Evolutionary conservation across 2,797 vertebrate genomes (phyloP).

Genomic region (Scolopax rusticola): DNA sequence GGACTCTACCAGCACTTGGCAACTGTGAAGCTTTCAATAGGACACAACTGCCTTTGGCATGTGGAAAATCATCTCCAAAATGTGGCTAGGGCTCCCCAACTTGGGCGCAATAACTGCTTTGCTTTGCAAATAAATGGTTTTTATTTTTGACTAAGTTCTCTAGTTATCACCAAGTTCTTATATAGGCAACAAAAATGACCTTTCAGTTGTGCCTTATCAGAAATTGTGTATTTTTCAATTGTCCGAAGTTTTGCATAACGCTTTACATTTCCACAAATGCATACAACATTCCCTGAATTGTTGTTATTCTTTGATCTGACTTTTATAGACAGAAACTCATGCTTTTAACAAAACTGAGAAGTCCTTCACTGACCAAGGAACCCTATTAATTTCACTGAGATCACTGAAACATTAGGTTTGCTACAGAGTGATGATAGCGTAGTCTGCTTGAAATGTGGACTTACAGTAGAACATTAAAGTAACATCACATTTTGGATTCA

Average conservation of each 20-base stretch:
- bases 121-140: not conserved
- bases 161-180: not conserved
- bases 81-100: not conserved
- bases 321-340: not conserved
- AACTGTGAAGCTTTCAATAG: not conserved
- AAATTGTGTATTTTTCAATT: not conserved
- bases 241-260: not conserved
- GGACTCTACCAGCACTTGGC: not conserved
- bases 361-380: not conserved
- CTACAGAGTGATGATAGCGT: not conserved
- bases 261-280: not conserved
- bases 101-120: not conserved
- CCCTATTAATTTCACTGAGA: conserved; percentile 16
- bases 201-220: not conserved
- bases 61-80: conserved; percentile 10
- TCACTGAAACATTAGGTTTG: conserved; percentile 5
- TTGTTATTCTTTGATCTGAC: not conserved
- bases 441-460: conserved; percentile 13
- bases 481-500: conserved; percentile 23
- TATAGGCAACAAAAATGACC: not conserved
- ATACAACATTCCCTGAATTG: not conserved
- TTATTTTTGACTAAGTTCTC: not conserved
- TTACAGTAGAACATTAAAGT: conserved; percentile 1
- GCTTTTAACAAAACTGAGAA: not conserved
- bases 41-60: not conserved